Conservation (phyloP, 2,888 invertebrate genomes). For the Melanophora roralis region DNA sequence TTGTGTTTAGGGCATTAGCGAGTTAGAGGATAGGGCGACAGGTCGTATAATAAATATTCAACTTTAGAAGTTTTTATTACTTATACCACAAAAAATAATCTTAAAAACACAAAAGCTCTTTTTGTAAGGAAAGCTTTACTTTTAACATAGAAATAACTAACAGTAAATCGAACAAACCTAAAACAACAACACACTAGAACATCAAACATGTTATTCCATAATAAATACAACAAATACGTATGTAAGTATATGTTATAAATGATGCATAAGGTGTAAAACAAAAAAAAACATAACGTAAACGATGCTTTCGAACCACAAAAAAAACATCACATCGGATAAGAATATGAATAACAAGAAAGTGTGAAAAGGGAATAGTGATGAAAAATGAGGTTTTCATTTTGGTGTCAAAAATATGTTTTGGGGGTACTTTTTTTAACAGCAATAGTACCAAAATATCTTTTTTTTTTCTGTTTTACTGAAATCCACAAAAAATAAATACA, state of each 20-base stretch:
- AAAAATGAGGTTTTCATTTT: no score
- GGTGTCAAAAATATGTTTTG: no score
- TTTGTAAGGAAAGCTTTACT: not conserved
- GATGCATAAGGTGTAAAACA: constrained; percentile 7
- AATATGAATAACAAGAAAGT: not conserved
- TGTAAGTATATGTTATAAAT: no score
- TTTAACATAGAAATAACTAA: not conserved
- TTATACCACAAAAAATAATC: no score
- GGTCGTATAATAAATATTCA: no score
- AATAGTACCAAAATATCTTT: no score
- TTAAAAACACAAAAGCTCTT: constrained; percentile 11
- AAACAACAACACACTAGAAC: not conserved
- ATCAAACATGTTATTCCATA: constrained; percentile 54
- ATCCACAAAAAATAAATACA: no score
- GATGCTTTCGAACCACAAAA: constrained; percentile 45
- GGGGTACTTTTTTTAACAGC: no score
- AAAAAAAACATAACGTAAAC: constrained; percentile 19
- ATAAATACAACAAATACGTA: constrained; percentile 11
- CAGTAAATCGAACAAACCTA: not conserved
- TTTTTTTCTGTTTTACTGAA: no score
- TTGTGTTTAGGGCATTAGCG: no score
- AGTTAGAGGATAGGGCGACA: no score
- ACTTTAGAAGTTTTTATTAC: no score
- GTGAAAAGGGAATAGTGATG: constrained; percentile 4
- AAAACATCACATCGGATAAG: not conserved